Evolutionary conservation across 2,113 vertebrate genomes (phyloP), one percentile per base, ranked within the genome.

Genomic region (Anolis carolinensis): DNA sequence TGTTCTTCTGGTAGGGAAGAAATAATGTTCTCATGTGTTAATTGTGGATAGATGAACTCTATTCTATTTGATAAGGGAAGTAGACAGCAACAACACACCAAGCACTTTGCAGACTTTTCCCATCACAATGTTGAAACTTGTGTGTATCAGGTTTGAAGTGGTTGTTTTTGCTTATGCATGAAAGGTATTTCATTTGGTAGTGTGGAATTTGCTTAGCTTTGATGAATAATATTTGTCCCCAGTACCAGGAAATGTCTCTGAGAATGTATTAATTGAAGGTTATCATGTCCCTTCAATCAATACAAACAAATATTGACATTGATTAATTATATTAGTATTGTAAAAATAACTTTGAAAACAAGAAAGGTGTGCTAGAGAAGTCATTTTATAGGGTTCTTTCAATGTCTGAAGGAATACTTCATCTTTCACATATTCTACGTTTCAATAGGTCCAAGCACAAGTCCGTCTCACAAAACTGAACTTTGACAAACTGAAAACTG

Each of bases 401-500:
- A 76, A 5, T 67, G 25, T 87, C 73, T 84, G 73, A 50, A 34
- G 75, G 14, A 52, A 3, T 85, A 81, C 87, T 91, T 81, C 20
- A 85, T 36, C 78, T 89, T 32, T 71, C 30, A 6, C 27, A 2
- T 94, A 70, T 89, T 27, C 55, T 44, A 91, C 91, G 23, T 91
- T 81, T 95, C 89, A 79, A 75, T 94, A 99, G 99, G 99, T 99
- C 85, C 99, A 99, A 95, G 96, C 97, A 87, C 98, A 99, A 96
- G 99, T 99, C 79, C 98, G 99, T 84, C 96, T 97, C 1, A 97
- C 98, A 81, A 99, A 99, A 95, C 96, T 96, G 32, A 96, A 97
- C 94, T 99, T 99, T 88, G 99, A 99, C 96, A 98, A 98, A 93
- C 93, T 99, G 96, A 99, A 99, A 96, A 98, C 96, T 86, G 99